Evolutionary conservation across 2,888 invertebrate genomes (phyloP).

Genomic region (Magallana nippona): DNA sequence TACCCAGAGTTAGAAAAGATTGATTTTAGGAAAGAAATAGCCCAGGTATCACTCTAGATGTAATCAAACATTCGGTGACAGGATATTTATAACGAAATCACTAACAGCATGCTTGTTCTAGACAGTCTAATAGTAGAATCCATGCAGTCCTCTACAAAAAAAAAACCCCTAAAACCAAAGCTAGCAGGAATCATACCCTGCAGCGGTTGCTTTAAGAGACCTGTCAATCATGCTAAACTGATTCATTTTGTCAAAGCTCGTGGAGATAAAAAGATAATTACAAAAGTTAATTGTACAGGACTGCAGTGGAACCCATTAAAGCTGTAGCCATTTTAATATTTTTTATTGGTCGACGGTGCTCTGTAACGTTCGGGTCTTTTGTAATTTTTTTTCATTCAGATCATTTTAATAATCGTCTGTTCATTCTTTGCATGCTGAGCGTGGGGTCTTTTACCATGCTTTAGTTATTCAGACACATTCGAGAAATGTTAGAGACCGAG

Average conservation of each 20-base stretch:
- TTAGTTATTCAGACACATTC: background rate
- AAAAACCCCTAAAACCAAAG: background rate
- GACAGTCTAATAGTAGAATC: background rate
- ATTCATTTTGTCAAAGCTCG: background rate
- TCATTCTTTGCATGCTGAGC: conserved; percentile 1
- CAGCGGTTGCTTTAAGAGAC: background rate
- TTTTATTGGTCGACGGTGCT: background rate
- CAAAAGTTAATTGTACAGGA: background rate
- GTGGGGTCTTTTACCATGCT: background rate
- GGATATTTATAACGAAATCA: background rate
- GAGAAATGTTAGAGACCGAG: background rate
- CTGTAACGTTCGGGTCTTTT: background rate
- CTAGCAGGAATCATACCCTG: background rate
- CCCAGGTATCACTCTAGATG: conserved; percentile 32
- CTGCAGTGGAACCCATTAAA: background rate
- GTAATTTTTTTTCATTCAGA: background rate
- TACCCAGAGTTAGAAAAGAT: conserved; percentile 37
- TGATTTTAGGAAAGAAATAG: conserved; percentile 32
- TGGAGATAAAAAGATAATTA: background rate
- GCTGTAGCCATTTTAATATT: background rate
- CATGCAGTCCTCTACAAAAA: conserved; percentile 2
- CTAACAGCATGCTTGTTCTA: conserved; percentile 20
- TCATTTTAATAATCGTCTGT: background rate
- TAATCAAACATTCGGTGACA: background rate
- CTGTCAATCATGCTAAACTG: conserved; percentile 19